A percentile compares a stretch with the other conserved stretches of the same genome.
Conservation (phyloP, 1,140 invertebrate species). For the Heliconius himera region DNA sequence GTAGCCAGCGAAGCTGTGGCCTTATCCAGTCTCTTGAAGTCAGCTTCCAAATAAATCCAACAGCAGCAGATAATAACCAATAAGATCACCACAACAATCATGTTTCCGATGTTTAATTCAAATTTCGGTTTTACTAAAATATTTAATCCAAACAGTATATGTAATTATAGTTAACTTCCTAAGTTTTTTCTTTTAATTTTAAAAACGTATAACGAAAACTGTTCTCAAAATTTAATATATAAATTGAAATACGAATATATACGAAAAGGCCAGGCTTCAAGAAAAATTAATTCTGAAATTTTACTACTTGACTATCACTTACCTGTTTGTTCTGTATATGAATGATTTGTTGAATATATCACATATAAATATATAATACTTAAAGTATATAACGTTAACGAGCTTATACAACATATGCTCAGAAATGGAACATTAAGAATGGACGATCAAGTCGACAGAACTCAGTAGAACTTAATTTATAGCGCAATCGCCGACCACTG, state of each 20-base stretch:
- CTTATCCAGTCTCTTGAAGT: slow-evolving; percentile 47
- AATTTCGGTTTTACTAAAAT: not conserved
- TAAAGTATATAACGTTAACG: not conserved
- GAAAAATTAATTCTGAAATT: not conserved
- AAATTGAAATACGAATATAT: too few species aligned
- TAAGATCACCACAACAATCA: slow-evolving; percentile 53
- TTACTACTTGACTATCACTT: not conserved
- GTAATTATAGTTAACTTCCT: too few species aligned
- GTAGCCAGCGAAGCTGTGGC: slow-evolving; percentile 72
- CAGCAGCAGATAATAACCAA: slow-evolving; percentile 39
- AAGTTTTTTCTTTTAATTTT: too few species aligned
- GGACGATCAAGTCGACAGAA: not conserved
- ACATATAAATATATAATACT: not conserved
- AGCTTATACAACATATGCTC: not conserved
- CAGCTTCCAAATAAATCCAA: slow-evolving; percentile 46
- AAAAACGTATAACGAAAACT: too few species aligned
- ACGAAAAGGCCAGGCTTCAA: not conserved
- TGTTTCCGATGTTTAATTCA: slow-evolving; percentile 20
- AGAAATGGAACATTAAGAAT: not conserved
- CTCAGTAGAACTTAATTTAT: slow-evolving; percentile 17
- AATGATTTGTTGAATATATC: not conserved
- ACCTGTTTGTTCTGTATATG: too few species aligned
- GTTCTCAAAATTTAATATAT: too few species aligned
- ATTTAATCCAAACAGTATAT: not conserved
- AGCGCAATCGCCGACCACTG: slow-evolving; percentile 9